A percentile compares a stretch with the other conserved stretches of the same genome.
Conservation (phyloP, 2,113 vertebrate species). For the Jacana jacana region DNA sequence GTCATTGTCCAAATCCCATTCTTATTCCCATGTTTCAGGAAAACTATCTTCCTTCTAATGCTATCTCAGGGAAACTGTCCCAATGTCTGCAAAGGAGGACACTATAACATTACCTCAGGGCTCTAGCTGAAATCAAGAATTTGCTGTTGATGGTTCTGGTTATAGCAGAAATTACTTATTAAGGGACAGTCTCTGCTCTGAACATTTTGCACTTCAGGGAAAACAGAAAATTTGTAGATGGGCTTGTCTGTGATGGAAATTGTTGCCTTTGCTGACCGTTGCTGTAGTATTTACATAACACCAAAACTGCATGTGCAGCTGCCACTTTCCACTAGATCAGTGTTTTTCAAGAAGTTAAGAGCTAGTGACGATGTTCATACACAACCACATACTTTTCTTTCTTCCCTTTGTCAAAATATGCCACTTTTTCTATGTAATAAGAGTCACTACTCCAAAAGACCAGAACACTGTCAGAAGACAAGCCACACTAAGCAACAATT, state of each 20-base stretch:
- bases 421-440: background rate
- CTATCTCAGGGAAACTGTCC: background rate
- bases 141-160: background rate
- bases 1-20: background rate
- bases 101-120: background rate
- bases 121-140: background rate
- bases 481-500: fast-evolving
- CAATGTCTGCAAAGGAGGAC: background rate
- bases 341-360: slow-evolving; percentile 14
- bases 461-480: background rate
- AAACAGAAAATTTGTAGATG: background rate
- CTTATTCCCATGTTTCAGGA: background rate
- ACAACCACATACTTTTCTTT: background rate
- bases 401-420: background rate
- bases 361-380: background rate
- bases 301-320: background rate
- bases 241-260: slow-evolving; percentile 9
- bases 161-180: background rate
- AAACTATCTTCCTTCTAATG: background rate
- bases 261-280: background rate
- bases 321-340: slow-evolving; percentile 27
- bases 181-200: background rate
- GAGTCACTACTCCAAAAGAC: background rate
- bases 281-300: background rate
- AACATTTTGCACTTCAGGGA: background rate